Conservation (phyloP, 2,888 invertebrate genomes). For the Mylabris sibirica region DNA sequence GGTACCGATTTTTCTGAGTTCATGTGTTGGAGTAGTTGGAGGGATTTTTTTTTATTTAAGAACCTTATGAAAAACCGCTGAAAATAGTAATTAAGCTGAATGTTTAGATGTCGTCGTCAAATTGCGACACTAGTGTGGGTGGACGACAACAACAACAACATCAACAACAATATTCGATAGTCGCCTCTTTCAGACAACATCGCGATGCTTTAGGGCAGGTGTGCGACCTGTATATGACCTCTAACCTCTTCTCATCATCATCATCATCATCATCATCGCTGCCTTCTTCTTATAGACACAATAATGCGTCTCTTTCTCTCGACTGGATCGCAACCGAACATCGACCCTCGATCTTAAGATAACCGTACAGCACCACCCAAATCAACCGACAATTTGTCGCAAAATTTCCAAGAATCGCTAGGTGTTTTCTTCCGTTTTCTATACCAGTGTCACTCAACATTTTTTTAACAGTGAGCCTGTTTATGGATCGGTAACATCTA, state of each 20-base stretch:
- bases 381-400: not conserved
- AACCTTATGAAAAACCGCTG: slow-evolving; percentile 19
- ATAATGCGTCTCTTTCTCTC: slow-evolving; percentile 21
- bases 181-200: slow-evolving; percentile 40
- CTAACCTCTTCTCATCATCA: slow-evolving; percentile 45
- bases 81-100: slow-evolving; percentile 10
- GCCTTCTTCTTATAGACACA: slow-evolving; percentile 36
- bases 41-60: slow-evolving; percentile 17
- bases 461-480: too few species aligned
- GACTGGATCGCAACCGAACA: not conserved
- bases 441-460: too few species aligned
- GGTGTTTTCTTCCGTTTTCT: too few species aligned
- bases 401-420: not conserved
- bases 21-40: slow-evolving; percentile 3
- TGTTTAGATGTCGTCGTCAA: slow-evolving; percentile 25
- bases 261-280: slow-evolving; percentile 35
- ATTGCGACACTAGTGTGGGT: slow-evolving; percentile 33
- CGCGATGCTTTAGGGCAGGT: slow-evolving; percentile 50
- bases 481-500: too few species aligned
- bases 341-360: not conserved
- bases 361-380: not conserved
- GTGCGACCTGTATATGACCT: slow-evolving; percentile 50
- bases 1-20: not conserved
- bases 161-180: slow-evolving; percentile 11
- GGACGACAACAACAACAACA: slow-evolving; percentile 18